Conservation (phyloP, 2,888 invertebrate species). For the Terebella lapidaria region DNA sequence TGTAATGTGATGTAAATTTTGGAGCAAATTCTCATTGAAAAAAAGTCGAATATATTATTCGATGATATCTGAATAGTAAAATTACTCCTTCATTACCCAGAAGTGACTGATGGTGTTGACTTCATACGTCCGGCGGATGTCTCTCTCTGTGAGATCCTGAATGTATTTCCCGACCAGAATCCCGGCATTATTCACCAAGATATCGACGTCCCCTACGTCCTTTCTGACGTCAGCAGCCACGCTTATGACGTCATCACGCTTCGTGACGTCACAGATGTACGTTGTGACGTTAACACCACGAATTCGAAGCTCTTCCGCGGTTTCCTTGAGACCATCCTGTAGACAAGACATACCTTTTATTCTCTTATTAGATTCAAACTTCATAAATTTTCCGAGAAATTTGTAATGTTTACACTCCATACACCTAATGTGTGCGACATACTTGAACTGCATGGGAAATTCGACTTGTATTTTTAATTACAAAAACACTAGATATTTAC, state of each 20-base stretch:
- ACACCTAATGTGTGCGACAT: too few relatives aligned
- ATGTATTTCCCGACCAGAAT: conserved; percentile 24
- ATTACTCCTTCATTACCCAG: conserved; percentile 33
- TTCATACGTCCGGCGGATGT: conserved; percentile 37
- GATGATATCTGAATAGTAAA: too few relatives aligned
- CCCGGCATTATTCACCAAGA: conserved; percentile 50
- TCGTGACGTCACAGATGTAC: conserved; percentile 38
- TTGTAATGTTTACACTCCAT: too few relatives aligned
- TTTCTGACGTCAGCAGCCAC: conserved; percentile 35
- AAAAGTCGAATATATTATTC: too few relatives aligned
- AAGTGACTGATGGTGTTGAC: conserved; percentile 44
- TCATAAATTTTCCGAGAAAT: too few relatives aligned
- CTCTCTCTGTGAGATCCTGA: conserved; percentile 23
- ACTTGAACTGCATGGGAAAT: too few relatives aligned
- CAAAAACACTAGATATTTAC: too few relatives aligned
- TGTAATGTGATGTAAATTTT: background rate
- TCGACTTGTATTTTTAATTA: too few relatives aligned
- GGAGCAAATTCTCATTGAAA: background rate
- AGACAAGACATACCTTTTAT: background rate
- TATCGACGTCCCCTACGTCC: conserved; percentile 43
- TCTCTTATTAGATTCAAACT: background rate
- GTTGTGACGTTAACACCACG: conserved; percentile 30
- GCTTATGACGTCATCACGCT: conserved; percentile 26
- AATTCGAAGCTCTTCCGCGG: conserved; percentile 29
- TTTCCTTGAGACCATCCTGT: conserved; percentile 30